Conservation (phyloP, 2,113 vertebrate genomes). For the Ovis canadensis region DNA sequence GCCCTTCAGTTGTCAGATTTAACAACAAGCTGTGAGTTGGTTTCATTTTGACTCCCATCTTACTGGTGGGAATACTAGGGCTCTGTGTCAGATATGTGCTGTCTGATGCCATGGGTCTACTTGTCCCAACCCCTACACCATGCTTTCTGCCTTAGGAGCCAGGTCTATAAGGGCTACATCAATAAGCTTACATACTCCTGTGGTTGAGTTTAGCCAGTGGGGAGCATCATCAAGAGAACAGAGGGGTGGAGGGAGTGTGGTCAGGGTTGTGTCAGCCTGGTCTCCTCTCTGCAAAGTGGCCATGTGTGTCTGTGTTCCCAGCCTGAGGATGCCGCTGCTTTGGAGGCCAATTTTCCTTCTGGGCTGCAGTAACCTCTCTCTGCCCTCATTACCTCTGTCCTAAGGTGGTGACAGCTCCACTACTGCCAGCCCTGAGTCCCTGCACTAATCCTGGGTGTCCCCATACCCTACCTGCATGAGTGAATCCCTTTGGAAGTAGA, state of each 20-base stretch:
- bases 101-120: background rate
- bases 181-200: background rate
- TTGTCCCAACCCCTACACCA: rapidly evolving
- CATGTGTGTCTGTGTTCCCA: background rate
- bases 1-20: background rate
- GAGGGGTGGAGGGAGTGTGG: background rate
- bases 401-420: background rate
- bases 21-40: background rate
- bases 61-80: background rate
- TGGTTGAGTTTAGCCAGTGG: background rate
- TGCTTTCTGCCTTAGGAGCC: background rate
- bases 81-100: background rate
- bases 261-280: rapidly evolving
- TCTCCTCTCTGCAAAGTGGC: background rate
- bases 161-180: too few relatives aligned
- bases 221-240: background rate
- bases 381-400: background rate
- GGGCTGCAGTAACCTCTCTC: background rate
- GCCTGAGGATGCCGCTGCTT: background rate
- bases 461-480: background rate
- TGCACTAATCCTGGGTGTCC: too few relatives aligned
- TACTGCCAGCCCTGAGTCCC: background rate
- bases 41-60: background rate
- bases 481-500: background rate
- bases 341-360: background rate